phyloP scores from a whole-genome alignment of 2,797 vertebrate species.

The Rhodeus uyekii region DNA sequence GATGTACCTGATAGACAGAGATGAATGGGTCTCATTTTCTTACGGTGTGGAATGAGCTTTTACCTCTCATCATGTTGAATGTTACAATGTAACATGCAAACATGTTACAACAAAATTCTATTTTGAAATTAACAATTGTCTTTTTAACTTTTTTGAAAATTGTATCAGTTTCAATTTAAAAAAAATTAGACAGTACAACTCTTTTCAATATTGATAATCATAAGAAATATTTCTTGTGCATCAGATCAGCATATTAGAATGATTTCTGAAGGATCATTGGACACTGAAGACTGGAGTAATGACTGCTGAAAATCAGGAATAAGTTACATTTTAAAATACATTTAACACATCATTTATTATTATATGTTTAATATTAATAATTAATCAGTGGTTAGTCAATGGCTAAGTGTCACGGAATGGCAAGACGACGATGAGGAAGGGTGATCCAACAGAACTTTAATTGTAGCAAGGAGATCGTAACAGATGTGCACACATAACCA shows the following conservation, averaged over 20 bases:
- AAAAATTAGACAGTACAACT: neutral
- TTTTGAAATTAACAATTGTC: neutral
- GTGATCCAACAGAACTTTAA: too few species aligned
- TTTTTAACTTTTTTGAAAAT: neutral
- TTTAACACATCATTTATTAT: too few species aligned
- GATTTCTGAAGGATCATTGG: neutral
- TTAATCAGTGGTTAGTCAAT: neutral
- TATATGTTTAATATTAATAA: too few species aligned
- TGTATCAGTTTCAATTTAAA: neutral
- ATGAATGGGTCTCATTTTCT: conserved; percentile 61
- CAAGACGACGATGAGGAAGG: too few species aligned
- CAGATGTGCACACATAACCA: too few species aligned
- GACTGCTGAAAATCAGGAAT: neutral
- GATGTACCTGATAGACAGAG: conserved; percentile 67
- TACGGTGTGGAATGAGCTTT: neutral
- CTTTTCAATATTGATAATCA: neutral
- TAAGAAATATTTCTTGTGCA: neutral
- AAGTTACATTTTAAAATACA: neutral
- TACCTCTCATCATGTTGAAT: neutral
- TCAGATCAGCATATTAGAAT: neutral
- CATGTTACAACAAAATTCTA: neutral
- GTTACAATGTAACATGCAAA: too few species aligned
- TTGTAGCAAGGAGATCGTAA: too few species aligned
- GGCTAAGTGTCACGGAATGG: too few species aligned
- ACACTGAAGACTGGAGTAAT: neutral